phyloP scores from a whole-genome alignment of 2,797 vertebrate genomes.

The Uromys caudimaculatus region DNA sequence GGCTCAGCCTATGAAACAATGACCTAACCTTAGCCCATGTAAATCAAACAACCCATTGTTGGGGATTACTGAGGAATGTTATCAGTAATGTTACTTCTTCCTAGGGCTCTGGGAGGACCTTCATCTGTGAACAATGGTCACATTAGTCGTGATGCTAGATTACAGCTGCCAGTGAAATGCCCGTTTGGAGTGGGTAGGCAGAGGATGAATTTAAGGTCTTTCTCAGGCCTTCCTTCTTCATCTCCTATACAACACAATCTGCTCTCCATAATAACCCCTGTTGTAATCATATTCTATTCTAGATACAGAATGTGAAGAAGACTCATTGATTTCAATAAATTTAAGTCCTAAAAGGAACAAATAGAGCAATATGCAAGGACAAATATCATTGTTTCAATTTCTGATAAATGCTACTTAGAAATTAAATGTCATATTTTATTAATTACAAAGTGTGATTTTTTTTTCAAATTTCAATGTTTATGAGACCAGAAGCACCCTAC shows the following conservation, averaged over 20 bases:
- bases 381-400: conserved; percentile 5
- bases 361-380: neutral
- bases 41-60: neutral
- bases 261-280: neutral
- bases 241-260: neutral
- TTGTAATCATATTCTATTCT: neutral
- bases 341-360: neutral
- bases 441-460: neutral
- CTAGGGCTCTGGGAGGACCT: neutral
- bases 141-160: neutral
- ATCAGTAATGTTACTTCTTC: neutral
- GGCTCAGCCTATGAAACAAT: neutral
- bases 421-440: neutral
- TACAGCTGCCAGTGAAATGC: neutral
- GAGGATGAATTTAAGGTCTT: neutral
- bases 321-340: neutral
- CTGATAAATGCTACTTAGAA: neutral
- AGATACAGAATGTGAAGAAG: neutral
- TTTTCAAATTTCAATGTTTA: neutral
- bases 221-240: neutral
- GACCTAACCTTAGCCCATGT: neutral
- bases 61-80: neutral
- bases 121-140: neutral
- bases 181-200: neutral
- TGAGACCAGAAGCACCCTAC: neutral